A percentile compares a stretch with the other conserved stretches of the same genome.
phyloP scores from a whole-genome alignment of 2,113 vertebrate genomes.

The Porphyrio hochstetteri region DNA sequence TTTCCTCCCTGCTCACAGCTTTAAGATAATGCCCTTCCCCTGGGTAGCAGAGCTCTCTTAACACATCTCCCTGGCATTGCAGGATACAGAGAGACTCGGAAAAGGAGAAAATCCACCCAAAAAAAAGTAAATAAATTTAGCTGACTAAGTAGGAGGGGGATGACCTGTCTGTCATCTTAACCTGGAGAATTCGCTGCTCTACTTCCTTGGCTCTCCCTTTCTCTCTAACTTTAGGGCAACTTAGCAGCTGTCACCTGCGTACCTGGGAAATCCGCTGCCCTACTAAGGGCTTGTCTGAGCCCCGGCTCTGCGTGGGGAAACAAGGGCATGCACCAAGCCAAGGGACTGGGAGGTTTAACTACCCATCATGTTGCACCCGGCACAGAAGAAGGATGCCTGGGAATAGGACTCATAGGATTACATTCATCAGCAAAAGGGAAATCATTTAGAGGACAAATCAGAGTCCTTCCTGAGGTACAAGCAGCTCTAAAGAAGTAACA shows the following conservation, averaged over 20 bases:
- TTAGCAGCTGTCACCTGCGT: not conserved
- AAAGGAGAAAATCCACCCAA: constrained; percentile 13
- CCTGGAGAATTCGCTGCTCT: not conserved
- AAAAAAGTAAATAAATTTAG: not conserved
- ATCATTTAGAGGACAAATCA: not conserved
- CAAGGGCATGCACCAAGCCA: not conserved
- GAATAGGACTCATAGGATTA: not conserved
- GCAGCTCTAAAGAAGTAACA: not conserved
- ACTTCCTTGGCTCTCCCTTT: not conserved
- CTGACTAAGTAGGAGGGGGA: constrained; percentile 1
- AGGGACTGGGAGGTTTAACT: not conserved
- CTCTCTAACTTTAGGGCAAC: not conserved
- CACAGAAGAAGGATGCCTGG: not conserved
- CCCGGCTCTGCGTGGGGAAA: not conserved
- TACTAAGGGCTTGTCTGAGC: not conserved
- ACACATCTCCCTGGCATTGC: not conserved
- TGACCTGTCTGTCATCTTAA: constrained; percentile 5
- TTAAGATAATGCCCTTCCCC: not conserved
- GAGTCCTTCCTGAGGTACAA: not conserved
- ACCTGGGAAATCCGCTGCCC: not conserved
- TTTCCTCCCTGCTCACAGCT: not conserved
- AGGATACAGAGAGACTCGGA: not conserved
- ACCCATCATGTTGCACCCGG: not conserved
- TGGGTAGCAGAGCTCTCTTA: not conserved
- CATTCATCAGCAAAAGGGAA: not conserved